These are phyloP conservation scores for Cisticola juncidis DNA, from an alignment of 2,113 vertebrate genomes.

Conservation along the genomic window DNA sequence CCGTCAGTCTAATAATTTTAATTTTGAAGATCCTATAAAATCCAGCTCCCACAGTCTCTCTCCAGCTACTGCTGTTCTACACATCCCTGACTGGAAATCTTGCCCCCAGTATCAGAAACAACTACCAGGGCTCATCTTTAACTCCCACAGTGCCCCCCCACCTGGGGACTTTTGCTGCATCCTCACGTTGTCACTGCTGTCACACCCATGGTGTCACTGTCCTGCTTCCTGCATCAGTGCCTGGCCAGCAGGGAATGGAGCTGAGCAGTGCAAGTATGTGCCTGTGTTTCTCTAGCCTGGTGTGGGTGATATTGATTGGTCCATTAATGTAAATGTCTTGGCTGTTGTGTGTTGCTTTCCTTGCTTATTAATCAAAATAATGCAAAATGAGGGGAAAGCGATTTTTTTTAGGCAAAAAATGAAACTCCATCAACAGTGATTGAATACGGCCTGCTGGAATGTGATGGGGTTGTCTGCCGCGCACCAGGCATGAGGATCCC, in stretches of 20 bases:
- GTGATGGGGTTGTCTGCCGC: not conserved
- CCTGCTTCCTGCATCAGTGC: not conserved
- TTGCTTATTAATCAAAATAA: conserved; percentile 42
- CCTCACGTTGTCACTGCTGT: not conserved
- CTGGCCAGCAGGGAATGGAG: not conserved
- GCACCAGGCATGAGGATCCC: not conserved
- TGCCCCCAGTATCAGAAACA: not conserved
- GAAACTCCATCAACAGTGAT: not conserved
- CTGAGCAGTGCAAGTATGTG: not conserved
- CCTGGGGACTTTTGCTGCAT: not conserved
- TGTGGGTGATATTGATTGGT: not conserved
- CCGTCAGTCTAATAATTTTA: not conserved
- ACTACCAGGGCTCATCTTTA: not conserved
- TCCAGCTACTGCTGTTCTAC: not conserved
- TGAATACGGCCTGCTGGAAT: not conserved
- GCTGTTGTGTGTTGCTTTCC: conserved; percentile 15
- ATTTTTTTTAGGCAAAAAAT: not conserved
- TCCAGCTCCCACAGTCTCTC: not conserved
- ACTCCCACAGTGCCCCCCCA: not conserved
- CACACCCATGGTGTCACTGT: fast-evolving
- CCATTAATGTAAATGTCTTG: conserved; percentile 1
- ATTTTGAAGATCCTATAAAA: not conserved
- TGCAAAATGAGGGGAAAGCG: not conserved
- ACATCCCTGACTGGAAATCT: not conserved
- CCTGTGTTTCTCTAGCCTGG: not conserved